Evolutionary conservation across 2,113 vertebrate species (phyloP), one percentile per base, ranked within the genome.

Genomic region (Actenoides lindsayi): DNA sequence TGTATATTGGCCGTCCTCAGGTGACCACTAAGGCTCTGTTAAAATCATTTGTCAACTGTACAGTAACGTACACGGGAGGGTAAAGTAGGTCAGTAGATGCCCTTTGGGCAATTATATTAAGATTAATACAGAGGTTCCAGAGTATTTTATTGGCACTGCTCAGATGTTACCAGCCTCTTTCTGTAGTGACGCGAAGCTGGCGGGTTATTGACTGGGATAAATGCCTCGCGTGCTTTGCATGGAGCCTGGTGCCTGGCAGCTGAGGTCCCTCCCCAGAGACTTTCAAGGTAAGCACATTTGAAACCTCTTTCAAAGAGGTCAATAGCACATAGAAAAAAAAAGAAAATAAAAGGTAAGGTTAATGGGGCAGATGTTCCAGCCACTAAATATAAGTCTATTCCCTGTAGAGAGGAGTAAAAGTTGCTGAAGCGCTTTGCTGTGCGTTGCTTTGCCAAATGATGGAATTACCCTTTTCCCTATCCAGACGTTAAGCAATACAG

Each of bases 361-460:
- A 94, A 63, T 62, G 92, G 76, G 87, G 87, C 79, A 90, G 86
- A 88, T 89, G 82, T 89, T 91, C 51, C 80, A 70, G 62, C 79
- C 90, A 69, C 75, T 83, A 56, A 93, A 87, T 87, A 18, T n/a
- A 25, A 64, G 85, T 62, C 70, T 59, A 7, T 80, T 96, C 91
- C 91, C 80, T 42, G 39, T 5, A 69, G 93, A 89, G 71, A 44
- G 64, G 44, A 83, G 41, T 48, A 60, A 18, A 68, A 90, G 89
- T 56, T 67, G 65, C 8, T 46, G 53, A 74, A 95, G 93, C 1
- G 8, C 88, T 93, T 48, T 90, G 86, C 89, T 67, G 7, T 51
- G 77, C 62, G 5, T n/a, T 33, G 80, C 87, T 56, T 50, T 92
- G 89, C 93, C 87, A 93, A 70, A 89, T 95, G 51, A 67, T 9